phyloP scores from a whole-genome alignment of 2,888 invertebrate genomes.

The Tigriopus californicus region DNA sequence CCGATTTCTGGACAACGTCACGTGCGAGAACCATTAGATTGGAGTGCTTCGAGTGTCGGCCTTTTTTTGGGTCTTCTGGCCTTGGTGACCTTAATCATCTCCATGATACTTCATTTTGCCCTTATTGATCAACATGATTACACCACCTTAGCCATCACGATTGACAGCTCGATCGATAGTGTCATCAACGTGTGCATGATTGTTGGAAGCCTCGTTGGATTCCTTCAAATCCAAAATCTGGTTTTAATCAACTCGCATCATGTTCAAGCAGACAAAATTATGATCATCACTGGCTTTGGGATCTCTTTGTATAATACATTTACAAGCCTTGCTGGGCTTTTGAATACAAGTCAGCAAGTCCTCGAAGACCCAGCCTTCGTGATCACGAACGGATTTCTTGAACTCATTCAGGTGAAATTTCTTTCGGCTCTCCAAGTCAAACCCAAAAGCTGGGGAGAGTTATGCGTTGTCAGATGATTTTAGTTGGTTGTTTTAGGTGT shows the following conservation, averaged over 20 bases:
- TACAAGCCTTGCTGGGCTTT: background rate
- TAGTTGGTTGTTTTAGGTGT: background rate
- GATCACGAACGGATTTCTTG: background rate
- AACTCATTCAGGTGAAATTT: background rate
- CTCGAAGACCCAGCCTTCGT: background rate
- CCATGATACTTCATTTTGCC: conserved; percentile 5
- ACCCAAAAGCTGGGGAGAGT: background rate
- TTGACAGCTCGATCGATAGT: conserved; percentile 3
- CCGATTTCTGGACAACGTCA: background rate
- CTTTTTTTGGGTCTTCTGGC: conserved; percentile 7
- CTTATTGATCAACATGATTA: conserved; percentile 9
- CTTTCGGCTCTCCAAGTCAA: no score
- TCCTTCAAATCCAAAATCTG: conserved; percentile 5
- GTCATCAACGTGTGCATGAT: conserved; percentile 8
- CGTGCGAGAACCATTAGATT: background rate
- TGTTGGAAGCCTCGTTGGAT: conserved; percentile 7
- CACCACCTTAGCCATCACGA: background rate
- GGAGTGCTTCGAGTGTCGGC: conserved; percentile 5
- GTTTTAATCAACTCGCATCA: background rate
- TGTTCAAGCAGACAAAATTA: background rate
- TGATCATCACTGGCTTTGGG: conserved; percentile 6
- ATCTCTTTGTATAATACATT: background rate
- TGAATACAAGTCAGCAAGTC: background rate
- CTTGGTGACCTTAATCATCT: conserved; percentile 1
- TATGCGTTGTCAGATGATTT: background rate